These are phyloP conservation scores for Acrobasis consociella DNA, from an alignment of 2,888 invertebrate species.

Conservation along the genomic window DNA sequence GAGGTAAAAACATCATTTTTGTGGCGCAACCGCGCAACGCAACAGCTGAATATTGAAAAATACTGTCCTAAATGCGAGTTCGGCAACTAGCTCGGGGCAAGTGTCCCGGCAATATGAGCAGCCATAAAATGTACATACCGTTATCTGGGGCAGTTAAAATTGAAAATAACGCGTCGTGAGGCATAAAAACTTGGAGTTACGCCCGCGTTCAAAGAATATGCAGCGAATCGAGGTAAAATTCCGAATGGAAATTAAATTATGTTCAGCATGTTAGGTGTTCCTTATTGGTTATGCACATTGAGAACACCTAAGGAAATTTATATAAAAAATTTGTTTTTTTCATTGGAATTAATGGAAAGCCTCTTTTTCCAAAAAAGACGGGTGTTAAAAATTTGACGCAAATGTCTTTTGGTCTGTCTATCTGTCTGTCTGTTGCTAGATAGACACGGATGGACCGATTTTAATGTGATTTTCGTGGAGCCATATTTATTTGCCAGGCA, in stretches of 20 bases:
- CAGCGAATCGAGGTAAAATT: background rate
- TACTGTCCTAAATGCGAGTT: constrained; percentile 6
- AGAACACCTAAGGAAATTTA: too few relatives aligned
- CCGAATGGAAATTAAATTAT: background rate
- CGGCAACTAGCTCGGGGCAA: constrained; percentile 4
- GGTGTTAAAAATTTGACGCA: too few relatives aligned
- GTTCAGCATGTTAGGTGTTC: background rate
- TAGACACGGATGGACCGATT: too few relatives aligned
- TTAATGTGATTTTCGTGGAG: too few relatives aligned
- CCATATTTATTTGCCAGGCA: too few relatives aligned
- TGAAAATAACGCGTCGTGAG: constrained; percentile 28
- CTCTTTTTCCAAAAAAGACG: too few relatives aligned
- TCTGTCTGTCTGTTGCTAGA: too few relatives aligned
- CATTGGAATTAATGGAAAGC: too few relatives aligned
- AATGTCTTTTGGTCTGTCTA: too few relatives aligned
- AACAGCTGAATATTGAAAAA: constrained; percentile 14
- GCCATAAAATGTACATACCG: constrained; percentile 27
- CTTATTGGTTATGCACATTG: too few relatives aligned
- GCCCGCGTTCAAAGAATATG: background rate
- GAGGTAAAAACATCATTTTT: background rate
- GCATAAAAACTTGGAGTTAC: constrained; percentile 25
- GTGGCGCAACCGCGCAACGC: background rate
- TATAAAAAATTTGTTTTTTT: too few relatives aligned
- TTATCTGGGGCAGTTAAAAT: constrained; percentile 29
- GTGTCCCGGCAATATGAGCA: constrained; percentile 10